A percentile compares a stretch with the other conserved stretches of the same genome.
phyloP scores from a whole-genome alignment of 2,797 vertebrate species.

The Neopelma chrysocephalum region DNA sequence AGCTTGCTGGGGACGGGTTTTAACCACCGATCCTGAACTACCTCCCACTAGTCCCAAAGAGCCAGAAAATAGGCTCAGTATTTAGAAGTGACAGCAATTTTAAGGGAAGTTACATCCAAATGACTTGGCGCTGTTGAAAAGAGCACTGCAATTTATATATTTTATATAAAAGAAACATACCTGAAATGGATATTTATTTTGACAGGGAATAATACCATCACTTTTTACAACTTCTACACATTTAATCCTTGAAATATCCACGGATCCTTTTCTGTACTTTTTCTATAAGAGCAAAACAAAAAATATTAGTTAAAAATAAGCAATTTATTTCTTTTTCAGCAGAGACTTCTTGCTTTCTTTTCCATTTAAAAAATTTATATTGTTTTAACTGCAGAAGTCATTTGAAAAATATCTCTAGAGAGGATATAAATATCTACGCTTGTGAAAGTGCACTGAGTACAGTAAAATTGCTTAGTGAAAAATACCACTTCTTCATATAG shows the following conservation, averaged over 20 bases:
- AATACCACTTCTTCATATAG: background rate
- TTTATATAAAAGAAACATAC: constrained; percentile 68
- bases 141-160: background rate
- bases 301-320: background rate
- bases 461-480: background rate
- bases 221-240: constrained; percentile 93
- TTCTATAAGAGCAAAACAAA: constrained; percentile 77
- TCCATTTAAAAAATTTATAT: background rate
- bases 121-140: background rate
- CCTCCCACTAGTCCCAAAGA: background rate
- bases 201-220: constrained; percentile 86
- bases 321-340: background rate
- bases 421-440: background rate
- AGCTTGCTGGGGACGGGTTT: background rate
- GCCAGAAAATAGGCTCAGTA: background rate
- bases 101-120: background rate
- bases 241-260: constrained; percentile 87
- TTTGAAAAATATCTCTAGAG: background rate
- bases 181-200: constrained; percentile 97
- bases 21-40: background rate
- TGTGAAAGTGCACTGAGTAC: background rate
- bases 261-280: constrained; percentile 86
- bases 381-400: background rate
- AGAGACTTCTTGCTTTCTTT: background rate
- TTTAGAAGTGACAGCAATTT: background rate